A percentile compares a stretch with the other conserved stretches of the same genome.
phyloP scores from a whole-genome alignment of 2,113 vertebrate species.

The Colistium nudipinnis region DNA sequence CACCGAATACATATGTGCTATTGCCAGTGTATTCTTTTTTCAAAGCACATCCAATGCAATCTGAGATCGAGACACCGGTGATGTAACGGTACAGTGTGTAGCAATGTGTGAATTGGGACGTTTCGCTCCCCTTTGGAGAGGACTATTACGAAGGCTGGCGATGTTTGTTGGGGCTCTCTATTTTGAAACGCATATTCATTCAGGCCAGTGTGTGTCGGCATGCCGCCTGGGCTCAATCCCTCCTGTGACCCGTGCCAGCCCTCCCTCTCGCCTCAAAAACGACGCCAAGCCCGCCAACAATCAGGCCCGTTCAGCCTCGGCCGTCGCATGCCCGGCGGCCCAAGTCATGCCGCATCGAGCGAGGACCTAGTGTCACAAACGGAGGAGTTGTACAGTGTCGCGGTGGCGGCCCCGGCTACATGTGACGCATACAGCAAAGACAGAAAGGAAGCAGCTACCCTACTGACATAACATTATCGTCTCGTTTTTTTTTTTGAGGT shows the following conservation, averaged over 20 bases:
- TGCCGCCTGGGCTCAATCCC: constrained; percentile 60
- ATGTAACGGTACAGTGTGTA: constrained; percentile 32
- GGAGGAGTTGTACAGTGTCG: constrained; percentile 53
- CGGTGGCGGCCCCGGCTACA: constrained; percentile 58
- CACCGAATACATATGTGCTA: background rate
- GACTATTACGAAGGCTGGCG: constrained; percentile 61
- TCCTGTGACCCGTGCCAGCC: constrained; percentile 51
- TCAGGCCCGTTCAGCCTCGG: constrained; percentile 37
- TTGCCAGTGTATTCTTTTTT: background rate
- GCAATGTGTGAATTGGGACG: constrained; percentile 35
- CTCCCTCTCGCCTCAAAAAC: constrained; percentile 67
- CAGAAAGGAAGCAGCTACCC: constrained; percentile 76
- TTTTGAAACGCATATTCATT: constrained; percentile 71
- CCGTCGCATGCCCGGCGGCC: constrained; percentile 59
- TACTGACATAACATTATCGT: constrained; percentile 71
- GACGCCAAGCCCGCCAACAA: background rate
- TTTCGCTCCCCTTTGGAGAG: constrained; percentile 44
- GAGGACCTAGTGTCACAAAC: constrained; percentile 60
- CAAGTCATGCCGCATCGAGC: constrained; percentile 58
- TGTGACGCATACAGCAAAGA: constrained; percentile 69
- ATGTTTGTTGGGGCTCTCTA: constrained; percentile 55
- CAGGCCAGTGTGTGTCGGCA: constrained; percentile 57
- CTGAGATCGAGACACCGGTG: background rate
- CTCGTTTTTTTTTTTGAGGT: constrained; percentile 70
- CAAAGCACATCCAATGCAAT: constrained; percentile 1